Evolutionary conservation across 2,888 invertebrate species (phyloP).

Genomic region (Drosophila subsilvestris): DNA sequence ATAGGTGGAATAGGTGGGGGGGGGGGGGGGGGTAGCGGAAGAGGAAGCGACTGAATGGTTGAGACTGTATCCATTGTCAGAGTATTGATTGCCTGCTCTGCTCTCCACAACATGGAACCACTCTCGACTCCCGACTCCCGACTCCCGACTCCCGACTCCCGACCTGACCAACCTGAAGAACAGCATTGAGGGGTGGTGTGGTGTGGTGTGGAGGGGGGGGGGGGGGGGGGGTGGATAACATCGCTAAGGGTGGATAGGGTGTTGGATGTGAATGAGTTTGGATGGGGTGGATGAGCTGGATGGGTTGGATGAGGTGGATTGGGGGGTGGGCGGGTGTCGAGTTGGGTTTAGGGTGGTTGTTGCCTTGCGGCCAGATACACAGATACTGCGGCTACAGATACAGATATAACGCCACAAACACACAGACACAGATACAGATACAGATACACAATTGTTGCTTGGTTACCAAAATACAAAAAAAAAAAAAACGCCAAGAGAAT

Average conservation of each 20-base stretch:
- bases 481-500: constrained; percentile 48
- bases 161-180: constrained; percentile 24
- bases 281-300: constrained; percentile 27
- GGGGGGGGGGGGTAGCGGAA: not conserved
- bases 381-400: constrained; percentile 9
- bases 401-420: constrained; percentile 28
- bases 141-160: no score
- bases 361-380: constrained; percentile 2
- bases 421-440: constrained; percentile 51
- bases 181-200: constrained; percentile 6
- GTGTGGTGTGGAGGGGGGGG: no score
- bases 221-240: constrained; percentile 46
- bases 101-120: no score
- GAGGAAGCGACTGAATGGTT: constrained; percentile 4
- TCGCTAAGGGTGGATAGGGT: constrained; percentile 27
- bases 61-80: constrained; percentile 44
- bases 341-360: constrained; percentile 9
- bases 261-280: no score
- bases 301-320: constrained; percentile 25
- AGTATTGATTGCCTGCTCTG: constrained; percentile 40
- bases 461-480: constrained; percentile 65
- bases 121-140: no score
- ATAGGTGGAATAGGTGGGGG: not conserved
- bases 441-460: constrained; percentile 72
- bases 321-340: constrained; percentile 50